Evolutionary conservation across 2,797 vertebrate species (phyloP), one percentile per base, ranked within the genome.

Genomic region (Pyrocephalus nanus): DNA sequence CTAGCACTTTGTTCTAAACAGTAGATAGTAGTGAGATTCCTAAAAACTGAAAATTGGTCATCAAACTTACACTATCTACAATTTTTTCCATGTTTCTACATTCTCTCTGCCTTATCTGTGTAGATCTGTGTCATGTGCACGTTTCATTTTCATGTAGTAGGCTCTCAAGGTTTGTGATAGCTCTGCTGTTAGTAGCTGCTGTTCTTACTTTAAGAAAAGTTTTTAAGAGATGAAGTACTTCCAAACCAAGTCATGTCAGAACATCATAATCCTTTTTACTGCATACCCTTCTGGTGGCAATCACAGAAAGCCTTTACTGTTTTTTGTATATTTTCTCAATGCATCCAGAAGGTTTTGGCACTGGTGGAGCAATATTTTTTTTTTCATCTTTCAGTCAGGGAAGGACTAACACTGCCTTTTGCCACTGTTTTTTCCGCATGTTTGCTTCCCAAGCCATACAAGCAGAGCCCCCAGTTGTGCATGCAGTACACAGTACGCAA

Each of bases 241-340:
- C 43, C 48, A 89, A 92, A 90, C 2, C 5, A 90, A 72, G 32
- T 21, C 2, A 0, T 5, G 5, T 65, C 58, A 72, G 64, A 85
- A 70, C 12, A 79, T 62, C 13, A 9, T 9, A 81, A 18, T 2
- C 6, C 23, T 20, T 82, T 69, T 79, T 60, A 77, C 20, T 73
- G n/a, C 29, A 9, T 12, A 55, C 8, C 8, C 30, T 81, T 66
- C 36, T 61, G 16, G 29, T 69, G 23, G 58, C 40, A 75, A 40
- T 5, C 0, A 0, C 38, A 67, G 54, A 86, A 64, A 67, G 6
- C 3, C 4, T 0, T 78, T 54, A 32, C 3, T 54, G 12, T 8
- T 43, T 77, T 64, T 34, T 69, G n/a, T 19, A 11, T 58, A 23
- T 48, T 71, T 54, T 61, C 25, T 32, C n/a, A 32, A 1, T 36